A percentile compares a stretch with the other conserved stretches of the same genome.
Conservation (phyloP, 1,140 invertebrate genomes). For the Trachymyrmex cornetzi region DNA sequence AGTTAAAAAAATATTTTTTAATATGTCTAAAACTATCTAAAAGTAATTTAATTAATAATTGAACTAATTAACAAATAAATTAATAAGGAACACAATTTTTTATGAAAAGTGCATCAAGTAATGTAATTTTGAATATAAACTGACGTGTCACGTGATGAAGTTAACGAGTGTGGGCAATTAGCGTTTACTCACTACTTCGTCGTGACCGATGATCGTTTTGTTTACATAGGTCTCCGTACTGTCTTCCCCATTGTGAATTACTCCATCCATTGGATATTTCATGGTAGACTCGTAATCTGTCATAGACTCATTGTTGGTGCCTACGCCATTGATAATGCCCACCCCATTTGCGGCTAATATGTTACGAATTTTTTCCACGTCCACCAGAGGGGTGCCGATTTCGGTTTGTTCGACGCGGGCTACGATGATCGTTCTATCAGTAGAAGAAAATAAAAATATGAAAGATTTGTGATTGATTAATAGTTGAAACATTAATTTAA, state of each 20-base stretch:
- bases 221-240: conserved; percentile 52
- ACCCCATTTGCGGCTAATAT: conserved; percentile 90
- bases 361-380: conserved; percentile 84
- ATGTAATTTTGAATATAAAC: conserved; percentile 4
- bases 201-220: conserved; percentile 71
- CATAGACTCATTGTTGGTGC: conserved; percentile 54
- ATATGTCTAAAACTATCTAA: neutral
- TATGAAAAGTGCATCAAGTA: neutral
- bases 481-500: too few species aligned
- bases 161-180: conserved; percentile 25
- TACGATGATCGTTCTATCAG: conserved; percentile 91
- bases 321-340: conserved; percentile 82
- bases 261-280: conserved; percentile 49
- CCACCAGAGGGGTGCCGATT: conserved; percentile 81
- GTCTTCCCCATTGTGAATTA: conserved; percentile 31
- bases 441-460: neutral
- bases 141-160: neutral
- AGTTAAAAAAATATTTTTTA: neutral
- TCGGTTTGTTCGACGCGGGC: conserved; percentile 86
- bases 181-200: conserved; percentile 79
- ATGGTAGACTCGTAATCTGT: conserved; percentile 42
- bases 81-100: neutral
- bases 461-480: neutral
- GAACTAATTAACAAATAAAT: neutral
- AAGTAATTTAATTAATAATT: neutral